Evolutionary conservation across 2,888 invertebrate genomes (phyloP).

Genomic region (Polydrusus pterygomalis): DNA sequence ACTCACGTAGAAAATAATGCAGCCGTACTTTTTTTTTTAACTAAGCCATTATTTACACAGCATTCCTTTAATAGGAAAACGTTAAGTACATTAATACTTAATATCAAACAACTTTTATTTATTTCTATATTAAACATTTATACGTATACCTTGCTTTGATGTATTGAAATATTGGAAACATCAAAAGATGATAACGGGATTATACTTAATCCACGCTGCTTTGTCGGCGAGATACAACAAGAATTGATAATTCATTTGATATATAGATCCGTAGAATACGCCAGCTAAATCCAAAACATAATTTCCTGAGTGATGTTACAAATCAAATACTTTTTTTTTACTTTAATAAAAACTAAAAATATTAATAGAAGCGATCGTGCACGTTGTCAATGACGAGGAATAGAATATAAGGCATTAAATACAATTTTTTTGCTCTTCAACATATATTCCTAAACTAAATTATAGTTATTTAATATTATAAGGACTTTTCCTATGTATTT

Average conservation of each 20-base stretch:
- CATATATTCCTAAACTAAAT: neutral
- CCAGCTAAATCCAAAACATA: slow-evolving; percentile 57
- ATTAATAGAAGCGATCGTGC: neutral
- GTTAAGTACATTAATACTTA: slow-evolving; percentile 36
- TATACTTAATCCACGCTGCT: slow-evolving; percentile 58
- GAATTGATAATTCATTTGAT: slow-evolving; percentile 61
- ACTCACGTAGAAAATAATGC: neutral
- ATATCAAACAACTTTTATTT: slow-evolving; percentile 42
- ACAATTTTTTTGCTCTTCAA: neutral
- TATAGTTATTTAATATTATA: neutral
- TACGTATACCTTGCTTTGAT: slow-evolving; percentile 50
- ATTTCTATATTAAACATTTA: slow-evolving; percentile 45
- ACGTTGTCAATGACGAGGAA: no score
- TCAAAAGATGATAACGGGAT: slow-evolving; percentile 61
- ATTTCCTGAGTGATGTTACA: slow-evolving; percentile 53
- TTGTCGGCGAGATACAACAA: slow-evolving; percentile 60
- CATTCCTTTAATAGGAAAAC: slow-evolving; percentile 30
- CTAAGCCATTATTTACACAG: slow-evolving; percentile 19
- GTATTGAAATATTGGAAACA: slow-evolving; percentile 59
- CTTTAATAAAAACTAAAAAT: slow-evolving; percentile 1
- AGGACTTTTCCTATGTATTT: neutral
- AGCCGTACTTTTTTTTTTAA: slow-evolving; percentile 1
- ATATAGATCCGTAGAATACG: slow-evolving; percentile 55
- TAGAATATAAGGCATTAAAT: neutral
- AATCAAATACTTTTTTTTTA: slow-evolving; percentile 19